Evolutionary conservation across 1,140 invertebrate genomes (phyloP), one percentile per base, ranked within the genome.

Genomic region (Drosophila rufa): DNA sequence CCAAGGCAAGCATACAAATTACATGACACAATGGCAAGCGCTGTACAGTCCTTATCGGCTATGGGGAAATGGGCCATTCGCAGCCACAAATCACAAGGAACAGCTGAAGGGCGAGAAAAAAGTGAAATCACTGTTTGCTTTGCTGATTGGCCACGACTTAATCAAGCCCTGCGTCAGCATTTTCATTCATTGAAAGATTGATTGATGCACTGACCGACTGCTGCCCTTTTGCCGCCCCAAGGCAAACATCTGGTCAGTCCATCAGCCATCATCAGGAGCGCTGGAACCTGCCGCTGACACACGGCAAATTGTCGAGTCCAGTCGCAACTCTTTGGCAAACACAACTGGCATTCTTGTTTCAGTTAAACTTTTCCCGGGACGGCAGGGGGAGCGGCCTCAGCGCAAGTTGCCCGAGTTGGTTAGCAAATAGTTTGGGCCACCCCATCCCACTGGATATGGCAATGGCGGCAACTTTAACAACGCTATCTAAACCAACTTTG

Each of bases 401-500:
- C 40, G 30, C 38, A 27, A 71, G 75, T 70, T 65, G 59, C 8
- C 33, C 33, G 22, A 55, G 51, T 55, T 55, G 57, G 19, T 45
- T 38, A 42, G 40, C 40, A 66, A 81, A 82, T 75, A 82, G 77
- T 75, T 86, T 61, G 47, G 50, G 53, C 70, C 40, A 43, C 38
- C 40, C 46, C 42, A 7, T 22, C 43, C 48, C 33, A 42, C 48
- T 79, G 78, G 62, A 77, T 62, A 80, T 78, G 82, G 60, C 57
- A 42, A 60, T 69, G 80, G 65, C 66, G 46, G 53, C 43, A 67
- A 75, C 66, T 71, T 65, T 76, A 78, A 60, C 68, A 65, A 68
- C 67, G 68, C 69, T 79, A 82, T 83, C 80, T 78, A 83, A 79
- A 62, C 80, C 62, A 80, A 74, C 56, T 83, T 77, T 89, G 84